Evolutionary conservation across 2,797 vertebrate genomes (phyloP).

Genomic region (Ctenopoma multispine): DNA sequence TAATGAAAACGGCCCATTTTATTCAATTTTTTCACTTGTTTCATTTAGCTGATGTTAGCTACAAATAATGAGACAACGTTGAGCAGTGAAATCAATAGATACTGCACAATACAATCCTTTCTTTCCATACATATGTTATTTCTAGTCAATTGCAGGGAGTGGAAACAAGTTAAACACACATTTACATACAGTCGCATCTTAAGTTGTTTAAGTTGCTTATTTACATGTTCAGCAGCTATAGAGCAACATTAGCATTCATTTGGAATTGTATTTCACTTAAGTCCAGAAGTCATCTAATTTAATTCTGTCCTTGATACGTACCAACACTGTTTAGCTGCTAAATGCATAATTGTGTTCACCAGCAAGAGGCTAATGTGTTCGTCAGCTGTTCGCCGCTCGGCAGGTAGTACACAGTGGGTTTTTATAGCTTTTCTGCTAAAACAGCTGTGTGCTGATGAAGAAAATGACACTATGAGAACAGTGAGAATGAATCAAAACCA

Average conservation of each 20-base stretch:
- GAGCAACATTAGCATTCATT: not conserved
- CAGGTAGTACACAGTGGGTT: not conserved
- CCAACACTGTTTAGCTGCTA: not conserved
- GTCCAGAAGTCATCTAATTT: not conserved
- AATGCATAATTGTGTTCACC: not conserved
- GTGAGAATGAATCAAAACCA: not conserved
- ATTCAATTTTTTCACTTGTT: conserved; percentile 3
- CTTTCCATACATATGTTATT: not conserved
- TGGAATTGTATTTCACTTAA: not conserved
- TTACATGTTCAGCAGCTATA: not conserved
- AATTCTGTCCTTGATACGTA: not conserved
- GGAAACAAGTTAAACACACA: not conserved
- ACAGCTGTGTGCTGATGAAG: not conserved
- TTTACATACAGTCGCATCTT: not conserved
- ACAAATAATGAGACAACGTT: conserved; percentile 7
- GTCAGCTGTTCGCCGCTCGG: conserved; percentile 2
- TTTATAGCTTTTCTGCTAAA: not conserved
- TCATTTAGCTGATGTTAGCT: conserved; percentile 6
- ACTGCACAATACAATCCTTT: too few relatives aligned
- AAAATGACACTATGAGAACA: conserved; percentile 1
- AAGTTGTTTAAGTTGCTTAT: not conserved
- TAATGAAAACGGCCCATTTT: not conserved
- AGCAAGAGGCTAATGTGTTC: not conserved
- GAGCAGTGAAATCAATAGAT: conserved; percentile 27
- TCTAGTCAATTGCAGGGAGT: not conserved